Percentiles rank a stretch among this genome's conserved stretches.
Conservation (phyloP, 1,140 invertebrate species). For the Stratiolaelaps scimitus region DNA sequence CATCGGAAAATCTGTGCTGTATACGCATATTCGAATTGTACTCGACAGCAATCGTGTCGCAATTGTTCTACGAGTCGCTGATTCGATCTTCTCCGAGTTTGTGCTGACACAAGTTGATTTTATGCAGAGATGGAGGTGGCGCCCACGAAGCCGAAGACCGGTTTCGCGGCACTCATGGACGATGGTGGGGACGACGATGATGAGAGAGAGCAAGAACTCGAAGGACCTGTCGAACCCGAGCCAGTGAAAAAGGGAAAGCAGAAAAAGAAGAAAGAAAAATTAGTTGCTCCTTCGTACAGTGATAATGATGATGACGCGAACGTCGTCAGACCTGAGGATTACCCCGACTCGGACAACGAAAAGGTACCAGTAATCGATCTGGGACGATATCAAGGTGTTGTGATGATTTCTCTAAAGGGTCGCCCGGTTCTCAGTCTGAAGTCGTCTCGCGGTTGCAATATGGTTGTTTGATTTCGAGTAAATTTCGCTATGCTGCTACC, state of each 20-base stretch:
- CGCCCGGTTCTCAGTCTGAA: too few relatives aligned
- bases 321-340: background rate
- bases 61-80: conserved; percentile 31
- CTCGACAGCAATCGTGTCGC: conserved; percentile 29
- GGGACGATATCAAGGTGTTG: too few relatives aligned
- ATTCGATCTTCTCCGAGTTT: too few relatives aligned
- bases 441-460: too few relatives aligned
- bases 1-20: too few relatives aligned
- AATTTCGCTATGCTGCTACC: too few relatives aligned
- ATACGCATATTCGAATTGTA: too few relatives aligned
- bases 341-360: conserved; percentile 6
- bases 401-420: too few relatives aligned
- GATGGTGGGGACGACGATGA: background rate
- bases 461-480: too few relatives aligned
- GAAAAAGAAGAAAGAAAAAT: conserved; percentile 18
- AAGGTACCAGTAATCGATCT: background rate
- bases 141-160: conserved; percentile 28
- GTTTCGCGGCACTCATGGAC: background rate
- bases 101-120: background rate
- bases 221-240: background rate
- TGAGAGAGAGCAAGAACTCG: background rate
- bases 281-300: background rate
- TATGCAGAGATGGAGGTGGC: background rate
- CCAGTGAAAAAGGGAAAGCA: conserved; percentile 15
- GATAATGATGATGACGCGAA: background rate